Percentiles rank a stretch among this genome's conserved stretches.
Conservation (phyloP, 2,113 vertebrate species). For the Lepidothrix coronata region DNA sequence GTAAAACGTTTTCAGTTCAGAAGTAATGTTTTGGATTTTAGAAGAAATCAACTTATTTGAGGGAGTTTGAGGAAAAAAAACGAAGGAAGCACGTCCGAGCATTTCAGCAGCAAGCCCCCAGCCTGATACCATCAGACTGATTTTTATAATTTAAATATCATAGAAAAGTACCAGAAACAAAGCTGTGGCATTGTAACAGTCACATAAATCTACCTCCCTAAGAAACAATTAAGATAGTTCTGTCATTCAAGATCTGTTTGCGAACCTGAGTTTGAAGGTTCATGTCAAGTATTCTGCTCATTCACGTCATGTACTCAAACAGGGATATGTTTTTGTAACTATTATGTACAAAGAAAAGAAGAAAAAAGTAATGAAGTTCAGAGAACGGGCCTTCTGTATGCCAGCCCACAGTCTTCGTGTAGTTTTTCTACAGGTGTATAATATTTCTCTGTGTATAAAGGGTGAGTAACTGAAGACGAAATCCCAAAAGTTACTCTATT, state of each 20-base stretch:
- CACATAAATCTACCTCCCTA: neutral
- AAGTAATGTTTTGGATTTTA: neutral
- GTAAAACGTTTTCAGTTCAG: neutral
- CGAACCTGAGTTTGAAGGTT: neutral
- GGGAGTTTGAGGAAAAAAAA: neutral
- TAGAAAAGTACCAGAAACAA: neutral
- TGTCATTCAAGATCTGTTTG: neutral
- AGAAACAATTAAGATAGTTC: neutral
- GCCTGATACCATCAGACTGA: neutral
- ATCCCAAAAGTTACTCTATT: neutral
- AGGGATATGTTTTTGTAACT: neutral
- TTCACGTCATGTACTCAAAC: neutral
- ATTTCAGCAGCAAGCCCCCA: neutral
- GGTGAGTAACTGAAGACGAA: neutral
- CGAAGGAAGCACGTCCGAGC: neutral
- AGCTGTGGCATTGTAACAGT: neutral
- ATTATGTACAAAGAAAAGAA: neutral
- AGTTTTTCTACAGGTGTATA: neutral
- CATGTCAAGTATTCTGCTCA: neutral
- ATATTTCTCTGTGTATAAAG: neutral
- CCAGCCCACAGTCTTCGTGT: neutral
- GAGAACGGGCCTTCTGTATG: neutral
- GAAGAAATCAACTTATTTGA: neutral
- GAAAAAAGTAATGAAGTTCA: neutral
- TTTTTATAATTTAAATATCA: neutral